Base-by-base conservation (phyloP, 2,888 invertebrate species). In the Hirtodrosophila histrioides region DNA sequence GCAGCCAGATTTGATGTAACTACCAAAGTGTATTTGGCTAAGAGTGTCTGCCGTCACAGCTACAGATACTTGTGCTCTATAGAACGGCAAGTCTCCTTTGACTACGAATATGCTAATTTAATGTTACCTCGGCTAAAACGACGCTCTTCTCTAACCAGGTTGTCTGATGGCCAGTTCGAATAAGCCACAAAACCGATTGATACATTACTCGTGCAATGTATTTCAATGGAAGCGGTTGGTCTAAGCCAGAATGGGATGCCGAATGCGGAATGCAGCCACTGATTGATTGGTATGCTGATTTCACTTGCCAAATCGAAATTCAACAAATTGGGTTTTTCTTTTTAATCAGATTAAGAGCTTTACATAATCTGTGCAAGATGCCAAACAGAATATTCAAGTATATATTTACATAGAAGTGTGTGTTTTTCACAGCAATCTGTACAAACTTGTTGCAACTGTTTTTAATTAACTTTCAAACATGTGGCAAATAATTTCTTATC, bases 301-400 rank as follows among this genome's bases (percentile, higher is more conserved):
- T 81, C 58, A 53, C 60, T 49, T 63, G 67, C 66, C 76, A 82
- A 85, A 75, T 49, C 61, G 63, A 76, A 66, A 74, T 78, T 76
- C 69, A 73, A 73, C 85, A 84, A 80, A 82, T 86, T 88, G 80
- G 66, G 53, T 73, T 77, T 79, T 69, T 86, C 79, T 77, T 86
- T 88, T 88, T 78, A 84, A 88, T 84, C 84, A 82, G 79, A 71
- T 79, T 58, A 85, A 87, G 73, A 83, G 88, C 86, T 75, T 75
- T 75, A 60, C 61, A 79, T 72, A 63, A 66, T 61, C 62, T 55
- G 39, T 37, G 24, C 27, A 29, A 23, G 12, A 27, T 7, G 27
- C 39, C 37, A 9, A 29, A 39, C 36, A 11, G 39, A 24, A 8
- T 43, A 6, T 27, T 31, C 9, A 31, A 31, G 12, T 29, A 35